Evolutionary conservation across 2,113 vertebrate species (phyloP).

Genomic region (Centropus unirufus): DNA sequence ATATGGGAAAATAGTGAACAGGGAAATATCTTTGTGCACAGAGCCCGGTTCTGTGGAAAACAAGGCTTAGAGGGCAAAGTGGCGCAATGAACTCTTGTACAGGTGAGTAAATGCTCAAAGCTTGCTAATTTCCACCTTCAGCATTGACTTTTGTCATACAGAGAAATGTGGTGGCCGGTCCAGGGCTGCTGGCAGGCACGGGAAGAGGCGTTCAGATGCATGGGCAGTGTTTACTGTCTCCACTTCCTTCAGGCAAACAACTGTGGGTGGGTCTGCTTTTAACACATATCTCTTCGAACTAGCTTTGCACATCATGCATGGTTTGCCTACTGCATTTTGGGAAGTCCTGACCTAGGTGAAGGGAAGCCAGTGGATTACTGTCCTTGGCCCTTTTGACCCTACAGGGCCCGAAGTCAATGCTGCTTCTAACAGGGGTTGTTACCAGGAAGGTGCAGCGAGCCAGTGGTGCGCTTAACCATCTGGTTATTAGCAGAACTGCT

Average conservation of each 20-base stretch:
- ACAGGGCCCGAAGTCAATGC: not conserved
- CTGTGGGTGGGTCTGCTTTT: not conserved
- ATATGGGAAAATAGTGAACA: not conserved
- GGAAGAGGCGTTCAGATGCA: not conserved
- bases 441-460: not conserved
- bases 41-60: not conserved
- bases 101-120: not conserved
- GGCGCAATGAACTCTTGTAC: not conserved
- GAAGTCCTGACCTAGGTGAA: not conserved
- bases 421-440: not conserved
- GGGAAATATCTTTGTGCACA: not conserved
- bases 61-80: not conserved
- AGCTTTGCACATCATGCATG: not conserved
- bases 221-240: constrained; percentile 9
- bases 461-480: not conserved
- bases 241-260: not conserved
- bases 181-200: not conserved
- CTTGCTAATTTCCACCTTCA: not conserved
- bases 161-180: not conserved
- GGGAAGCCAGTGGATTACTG: not conserved
- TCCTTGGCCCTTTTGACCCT: not conserved
- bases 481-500: not conserved
- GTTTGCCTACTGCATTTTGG: not conserved
- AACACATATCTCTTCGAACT: fast-evolving
- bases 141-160: not conserved